Evolutionary conservation across 2,113 vertebrate species (phyloP), one percentile per base, ranked within the genome.

Genomic region (Peucedramus taeniatus): DNA sequence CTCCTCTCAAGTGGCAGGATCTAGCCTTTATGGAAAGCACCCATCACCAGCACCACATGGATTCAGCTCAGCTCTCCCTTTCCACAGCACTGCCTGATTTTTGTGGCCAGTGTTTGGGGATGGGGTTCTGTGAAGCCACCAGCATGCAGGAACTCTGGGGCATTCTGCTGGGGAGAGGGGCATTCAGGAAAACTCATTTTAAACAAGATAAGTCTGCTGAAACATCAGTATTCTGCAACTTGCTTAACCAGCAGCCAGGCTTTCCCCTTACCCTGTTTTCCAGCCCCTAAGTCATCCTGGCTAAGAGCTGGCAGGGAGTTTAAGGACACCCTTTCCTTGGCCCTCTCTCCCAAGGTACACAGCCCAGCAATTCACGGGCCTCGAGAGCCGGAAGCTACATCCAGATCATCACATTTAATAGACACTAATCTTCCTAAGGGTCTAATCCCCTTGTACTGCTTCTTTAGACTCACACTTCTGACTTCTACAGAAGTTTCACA

Each of bases 341-440:
- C 65, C 30, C 57, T 49, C 60, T 39, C 22, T 40, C 50, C 63
- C 50, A 17, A 9, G 30, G 15, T 61, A n/a, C 53, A 49, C 54
- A 92, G 74, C 77, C n/a, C 40, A 64, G 64, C 47, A 93, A 51
- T 64, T 77, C 35, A 35, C 12, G 37, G 65, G 75, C 64, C 42
- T 47, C 6, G 30, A 70, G 71, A 89, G 72, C 83, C 28, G 0
- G 80, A 78, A 93, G 71, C 95, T 93, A 47, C 80, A 94, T 37
- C 89, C 95, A 87, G 91, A 95, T 94, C 83, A 90, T 83, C 89
- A 81, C 26, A 39, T 87, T 90, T 95, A 95, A 94, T n/a, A 95
- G 89, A 81, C 83, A 81, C 72, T 93, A 81, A 97, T 94, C 96
- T 75, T 93, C 94, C 96, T 95, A 90, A 89, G 82, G 83, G 64